Conservation (phyloP, 2,888 invertebrate species). For the Drosophila macrothrix region DNA sequence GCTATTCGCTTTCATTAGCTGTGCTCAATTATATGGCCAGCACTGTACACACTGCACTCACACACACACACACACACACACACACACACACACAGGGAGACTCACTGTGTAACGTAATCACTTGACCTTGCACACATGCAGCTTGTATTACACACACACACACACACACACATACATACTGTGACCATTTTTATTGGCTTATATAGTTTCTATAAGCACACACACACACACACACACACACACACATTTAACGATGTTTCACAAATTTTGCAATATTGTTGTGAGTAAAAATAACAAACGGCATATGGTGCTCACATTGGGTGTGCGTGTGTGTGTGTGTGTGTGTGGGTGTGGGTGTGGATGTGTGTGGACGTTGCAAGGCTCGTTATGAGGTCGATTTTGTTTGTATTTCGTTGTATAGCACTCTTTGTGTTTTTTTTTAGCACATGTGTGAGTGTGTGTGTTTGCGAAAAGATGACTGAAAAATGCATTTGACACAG, state of each 20-base stretch:
- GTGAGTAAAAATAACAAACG: constrained; percentile 55
- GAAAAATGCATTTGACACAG: constrained; percentile 79
- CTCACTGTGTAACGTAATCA: constrained; percentile 50
- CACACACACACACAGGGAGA: not conserved
- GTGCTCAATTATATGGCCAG: constrained; percentile 5
- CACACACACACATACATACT: constrained; percentile 17
- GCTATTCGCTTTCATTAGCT: not conserved
- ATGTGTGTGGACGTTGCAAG: constrained; percentile 50
- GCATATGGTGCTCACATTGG: constrained; percentile 41
- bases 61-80: not conserved
- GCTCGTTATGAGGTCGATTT: constrained; percentile 73
- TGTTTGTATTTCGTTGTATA: constrained; percentile 19
- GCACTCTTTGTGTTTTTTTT: not conserved
- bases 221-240: not conserved
- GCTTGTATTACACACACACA: constrained; percentile 50
- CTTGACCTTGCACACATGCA: constrained; percentile 77
- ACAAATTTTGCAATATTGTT: constrained; percentile 54
- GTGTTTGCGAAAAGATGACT: constrained; percentile 62
- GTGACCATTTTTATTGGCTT: constrained; percentile 55
- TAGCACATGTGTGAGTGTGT: not conserved
- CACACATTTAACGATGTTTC: constrained; percentile 2
- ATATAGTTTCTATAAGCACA: constrained; percentile 31
- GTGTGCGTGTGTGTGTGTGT: not conserved
- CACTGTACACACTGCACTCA: constrained; percentile 3
- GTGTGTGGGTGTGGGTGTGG: constrained; percentile 32